Evolutionary conservation across 1,140 invertebrate species (phyloP).

Genomic region (Plutomurus gul): DNA sequence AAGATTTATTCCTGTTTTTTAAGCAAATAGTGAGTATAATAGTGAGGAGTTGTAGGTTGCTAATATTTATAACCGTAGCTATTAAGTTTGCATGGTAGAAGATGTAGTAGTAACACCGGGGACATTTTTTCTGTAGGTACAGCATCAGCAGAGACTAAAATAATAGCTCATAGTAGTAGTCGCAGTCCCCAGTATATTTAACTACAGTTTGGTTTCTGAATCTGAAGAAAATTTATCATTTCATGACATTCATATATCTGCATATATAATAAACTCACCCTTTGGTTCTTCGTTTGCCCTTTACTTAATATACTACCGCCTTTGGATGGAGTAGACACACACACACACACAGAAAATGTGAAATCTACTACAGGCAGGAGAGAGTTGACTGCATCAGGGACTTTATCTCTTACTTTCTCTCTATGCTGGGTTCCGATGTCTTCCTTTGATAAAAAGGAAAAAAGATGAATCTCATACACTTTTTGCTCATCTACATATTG

Average conservation of each 20-base stretch:
- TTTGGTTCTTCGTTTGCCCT: slow-evolving; percentile 6
- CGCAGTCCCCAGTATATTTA: too few relatives aligned
- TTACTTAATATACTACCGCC: background rate
- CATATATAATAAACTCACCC: slow-evolving; percentile 13
- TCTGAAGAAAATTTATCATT: background rate
- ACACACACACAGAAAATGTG: background rate
- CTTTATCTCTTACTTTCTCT: background rate
- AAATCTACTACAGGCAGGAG: background rate
- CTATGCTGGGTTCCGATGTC: too few relatives aligned
- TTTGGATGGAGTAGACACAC: background rate
- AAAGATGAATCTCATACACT: slow-evolving; percentile 21
- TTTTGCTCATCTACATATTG: slow-evolving; percentile 21
- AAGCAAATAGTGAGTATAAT: too few relatives aligned
- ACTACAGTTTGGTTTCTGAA: background rate
- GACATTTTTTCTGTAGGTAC: too few relatives aligned
- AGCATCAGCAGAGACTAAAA: too few relatives aligned
- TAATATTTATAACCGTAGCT: too few relatives aligned
- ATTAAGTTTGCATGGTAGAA: too few relatives aligned
- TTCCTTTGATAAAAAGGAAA: slow-evolving; percentile 2
- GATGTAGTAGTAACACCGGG: too few relatives aligned
- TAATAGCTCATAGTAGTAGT: too few relatives aligned
- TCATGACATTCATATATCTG: background rate
- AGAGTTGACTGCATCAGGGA: slow-evolving; percentile 3
- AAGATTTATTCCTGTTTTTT: too few relatives aligned
- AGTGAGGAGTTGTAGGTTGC: too few relatives aligned